Conservation (phyloP, 2,797 vertebrate species). For the Chromobotia macracanthus region DNA sequence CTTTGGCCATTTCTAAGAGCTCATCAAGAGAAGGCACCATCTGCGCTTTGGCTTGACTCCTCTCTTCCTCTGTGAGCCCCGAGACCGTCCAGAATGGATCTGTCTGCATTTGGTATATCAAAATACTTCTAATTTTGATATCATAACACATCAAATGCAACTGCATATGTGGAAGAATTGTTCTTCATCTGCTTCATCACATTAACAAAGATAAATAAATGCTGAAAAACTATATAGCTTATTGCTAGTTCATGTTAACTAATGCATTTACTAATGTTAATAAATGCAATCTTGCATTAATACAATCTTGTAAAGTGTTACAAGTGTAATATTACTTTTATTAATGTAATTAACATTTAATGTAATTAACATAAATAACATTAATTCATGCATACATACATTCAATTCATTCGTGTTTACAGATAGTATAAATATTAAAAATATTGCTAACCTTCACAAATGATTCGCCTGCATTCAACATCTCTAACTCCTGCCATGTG, state of each 20-base stretch:
- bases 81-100: conserved; percentile 80
- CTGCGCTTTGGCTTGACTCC: conserved; percentile 68
- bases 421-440: conserved; percentile 49
- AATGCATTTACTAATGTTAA: too few relatives aligned
- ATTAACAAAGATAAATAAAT: too few relatives aligned
- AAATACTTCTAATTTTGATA: not conserved
- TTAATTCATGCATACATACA: too few relatives aligned
- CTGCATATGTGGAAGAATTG: not conserved
- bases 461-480: conserved; percentile 89
- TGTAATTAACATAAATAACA: not conserved
- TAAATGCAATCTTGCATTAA: too few relatives aligned
- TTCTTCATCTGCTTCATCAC: conserved; percentile 65
- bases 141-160: not conserved
- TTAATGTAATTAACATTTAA: not conserved
- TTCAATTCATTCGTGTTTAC: conserved; percentile 26
- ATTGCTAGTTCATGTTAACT: too few relatives aligned
- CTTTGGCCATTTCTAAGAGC: conserved; percentile 74
- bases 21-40: conserved; percentile 77
- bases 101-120: conserved; percentile 71
- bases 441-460: conserved; percentile 83
- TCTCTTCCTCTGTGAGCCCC: conserved; percentile 73
- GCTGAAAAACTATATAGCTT: too few relatives aligned
- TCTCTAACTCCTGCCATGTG: conserved; percentile 79
- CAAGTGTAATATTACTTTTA: not conserved
- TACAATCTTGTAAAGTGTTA: too few relatives aligned